Evolutionary conservation across 2,888 invertebrate species (phyloP), one percentile per base, ranked within the genome.

Genomic region (Abscondita cerata): DNA sequence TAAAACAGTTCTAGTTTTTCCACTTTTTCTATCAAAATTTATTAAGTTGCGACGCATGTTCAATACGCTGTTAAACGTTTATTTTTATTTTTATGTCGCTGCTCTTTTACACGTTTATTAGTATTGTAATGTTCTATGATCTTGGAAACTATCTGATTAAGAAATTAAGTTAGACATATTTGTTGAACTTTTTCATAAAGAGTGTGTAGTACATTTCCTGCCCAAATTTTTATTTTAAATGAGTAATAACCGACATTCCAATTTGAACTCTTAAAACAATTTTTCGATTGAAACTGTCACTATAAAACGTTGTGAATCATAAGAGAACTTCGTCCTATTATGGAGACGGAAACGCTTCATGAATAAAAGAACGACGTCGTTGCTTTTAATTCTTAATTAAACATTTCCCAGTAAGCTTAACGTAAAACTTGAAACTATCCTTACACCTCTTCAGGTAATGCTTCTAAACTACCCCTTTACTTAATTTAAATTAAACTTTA

Each of bases 401-500:
- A 41, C 50, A 54, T 54, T 54, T 54, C 50, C 50, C 54, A 33
- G 40, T 25, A 41, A 47, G 41, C 31, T 52, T 20, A 59, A 50
- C 12, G 52, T 44, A 41, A 55, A 54, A 54, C 54, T 54, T 50
- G 19, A 38, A 60, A 57, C 57, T 57, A 57, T 50, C 50, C 36
- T 25, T 25, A 50, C 50, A 51, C 50, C 54, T 50, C 53, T 50
- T 59, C 54, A 51, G 46, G 36, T 60, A 60, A 60, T 41, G 44
- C 50, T 52, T 48, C 41, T 16, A 59, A 59, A 52, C 54, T 50
- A 54, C 54, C 54, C 44, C 48, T 44, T 50, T 60, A 54, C 54
- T 60, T 60, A 60, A 60, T 60, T 60, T 54, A 51, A 51, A 60
- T 54, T 54, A 60, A 60, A 55, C 25, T 60, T 54, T 60, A 51